Percentiles rank a stretch among this genome's conserved stretches.
These are phyloP conservation scores for Siderastrea radians DNA, from an alignment of 92 coral and sea anemone genomes.

Conservation along the genomic window DNA sequence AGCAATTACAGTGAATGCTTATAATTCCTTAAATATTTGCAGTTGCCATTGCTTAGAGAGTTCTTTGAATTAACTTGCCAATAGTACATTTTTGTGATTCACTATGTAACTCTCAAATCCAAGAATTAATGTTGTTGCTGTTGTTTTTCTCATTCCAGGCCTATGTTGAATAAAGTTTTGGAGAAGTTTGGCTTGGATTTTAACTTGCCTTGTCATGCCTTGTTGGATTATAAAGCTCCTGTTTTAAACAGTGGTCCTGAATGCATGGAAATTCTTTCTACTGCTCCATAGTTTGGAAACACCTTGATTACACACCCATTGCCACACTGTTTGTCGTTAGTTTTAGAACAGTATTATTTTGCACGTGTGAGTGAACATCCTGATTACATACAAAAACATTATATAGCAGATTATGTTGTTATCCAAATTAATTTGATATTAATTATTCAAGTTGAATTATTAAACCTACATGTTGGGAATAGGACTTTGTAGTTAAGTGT, in stretches of 20 bases:
- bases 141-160: constrained; percentile 7
- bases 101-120: neutral
- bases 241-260: constrained; percentile 11
- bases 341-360: no score
- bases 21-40: no score
- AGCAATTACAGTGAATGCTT: no score
- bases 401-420: no score
- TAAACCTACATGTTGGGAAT: no score
- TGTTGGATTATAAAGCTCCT: constrained; percentile 3
- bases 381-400: no score
- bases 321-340: neutral
- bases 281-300: constrained; percentile 9
- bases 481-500: neutral
- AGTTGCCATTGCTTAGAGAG: no score
- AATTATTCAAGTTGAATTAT: no score
- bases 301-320: neutral
- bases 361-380: neutral
- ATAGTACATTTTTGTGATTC: no score
- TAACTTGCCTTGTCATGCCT: neutral
- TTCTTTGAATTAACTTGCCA: no score
- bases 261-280: constrained; percentile 20
- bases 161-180: constrained; percentile 19
- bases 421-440: no score
- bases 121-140: neutral
- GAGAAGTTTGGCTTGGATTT: constrained; percentile 26